Conservation (phyloP, 37 sponge, comb jelly and placozoan genomes). For the Chondrilla cf. caribensis region DNA sequence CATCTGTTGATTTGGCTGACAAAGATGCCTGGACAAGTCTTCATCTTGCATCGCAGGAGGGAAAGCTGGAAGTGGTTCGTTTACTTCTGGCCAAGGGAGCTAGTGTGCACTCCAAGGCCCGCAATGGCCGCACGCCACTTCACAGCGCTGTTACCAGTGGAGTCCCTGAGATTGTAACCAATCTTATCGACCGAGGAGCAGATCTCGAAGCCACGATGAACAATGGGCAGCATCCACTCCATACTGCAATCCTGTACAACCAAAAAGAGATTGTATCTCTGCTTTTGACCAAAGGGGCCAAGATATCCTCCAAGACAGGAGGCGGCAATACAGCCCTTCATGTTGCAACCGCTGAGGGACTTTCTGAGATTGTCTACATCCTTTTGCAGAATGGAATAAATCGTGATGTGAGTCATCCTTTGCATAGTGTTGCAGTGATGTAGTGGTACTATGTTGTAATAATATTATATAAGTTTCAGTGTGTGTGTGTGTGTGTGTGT, state of each 20-base stretch:
- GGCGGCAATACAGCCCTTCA: slow-evolving; percentile 64
- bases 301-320: slow-evolving; percentile 45
- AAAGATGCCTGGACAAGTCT: slow-evolving; percentile 75
- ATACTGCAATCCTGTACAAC: slow-evolving; percentile 59
- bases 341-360: slow-evolving; percentile 68
- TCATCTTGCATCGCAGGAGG: slow-evolving; percentile 71
- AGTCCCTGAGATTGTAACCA: slow-evolving; percentile 32
- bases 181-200: slow-evolving; percentile 46
- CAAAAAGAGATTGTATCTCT: slow-evolving; percentile 42
- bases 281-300: slow-evolving; percentile 46
- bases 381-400: slow-evolving; percentile 62
- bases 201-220: slow-evolving; percentile 30
- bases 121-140: slow-evolving; percentile 53
- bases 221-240: slow-evolving; percentile 67
- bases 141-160: slow-evolving; percentile 27
- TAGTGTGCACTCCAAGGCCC: slow-evolving; percentile 49
- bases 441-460: no score
- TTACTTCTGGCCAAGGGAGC: slow-evolving; percentile 28
- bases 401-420: no score
- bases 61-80: slow-evolving; percentile 36
- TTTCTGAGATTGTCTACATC: slow-evolving; percentile 50
- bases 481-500: no score
- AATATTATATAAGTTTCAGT: no score
- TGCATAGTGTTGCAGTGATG: no score
- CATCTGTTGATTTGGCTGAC: slow-evolving; percentile 52